These are phyloP conservation scores for Dasypogon diadema DNA, from an alignment of 2,888 invertebrate genomes.

Conservation along the genomic window DNA sequence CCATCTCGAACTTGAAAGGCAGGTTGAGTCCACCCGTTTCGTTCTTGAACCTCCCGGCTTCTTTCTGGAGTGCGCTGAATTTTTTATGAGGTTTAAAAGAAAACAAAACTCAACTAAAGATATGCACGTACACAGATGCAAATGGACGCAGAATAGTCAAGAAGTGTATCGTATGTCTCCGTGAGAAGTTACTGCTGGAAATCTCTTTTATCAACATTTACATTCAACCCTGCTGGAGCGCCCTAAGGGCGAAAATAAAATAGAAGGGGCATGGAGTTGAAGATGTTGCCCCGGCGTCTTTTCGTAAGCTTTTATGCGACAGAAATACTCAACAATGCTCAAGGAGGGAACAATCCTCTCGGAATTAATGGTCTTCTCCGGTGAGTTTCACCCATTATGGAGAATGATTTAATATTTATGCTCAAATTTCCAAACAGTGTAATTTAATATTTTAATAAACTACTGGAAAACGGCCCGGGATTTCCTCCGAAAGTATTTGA, in stretches of 20 bases:
- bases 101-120: conserved; percentile 50
- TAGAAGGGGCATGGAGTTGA: conserved; percentile 10
- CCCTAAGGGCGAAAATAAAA: neutral
- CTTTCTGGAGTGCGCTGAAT: conserved; percentile 51
- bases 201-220: conserved; percentile 42
- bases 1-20: conserved; percentile 4
- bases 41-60: conserved; percentile 52
- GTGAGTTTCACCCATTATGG: conserved; percentile 12
- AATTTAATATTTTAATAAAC: conserved; percentile 42
- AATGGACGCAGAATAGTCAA: conserved; percentile 30
- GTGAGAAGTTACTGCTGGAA: conserved; percentile 34
- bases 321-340: neutral
- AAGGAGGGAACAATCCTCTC: conserved; percentile 32
- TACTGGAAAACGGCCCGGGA: neutral
- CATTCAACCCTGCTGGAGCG: too few species aligned
- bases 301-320: neutral
- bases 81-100: conserved; percentile 55
- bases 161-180: neutral
- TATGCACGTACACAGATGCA: conserved; percentile 37
- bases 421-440: neutral
- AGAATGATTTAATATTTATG: conserved; percentile 19
- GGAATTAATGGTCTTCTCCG: conserved; percentile 50
- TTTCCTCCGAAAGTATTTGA: neutral
- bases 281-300: neutral
- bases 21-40: neutral